A percentile compares a stretch with the other conserved stretches of the same genome.
Evolutionary conservation across 2,797 vertebrate genomes (phyloP).

Genomic region (Lepidocolaptes lacrymiger): DNA sequence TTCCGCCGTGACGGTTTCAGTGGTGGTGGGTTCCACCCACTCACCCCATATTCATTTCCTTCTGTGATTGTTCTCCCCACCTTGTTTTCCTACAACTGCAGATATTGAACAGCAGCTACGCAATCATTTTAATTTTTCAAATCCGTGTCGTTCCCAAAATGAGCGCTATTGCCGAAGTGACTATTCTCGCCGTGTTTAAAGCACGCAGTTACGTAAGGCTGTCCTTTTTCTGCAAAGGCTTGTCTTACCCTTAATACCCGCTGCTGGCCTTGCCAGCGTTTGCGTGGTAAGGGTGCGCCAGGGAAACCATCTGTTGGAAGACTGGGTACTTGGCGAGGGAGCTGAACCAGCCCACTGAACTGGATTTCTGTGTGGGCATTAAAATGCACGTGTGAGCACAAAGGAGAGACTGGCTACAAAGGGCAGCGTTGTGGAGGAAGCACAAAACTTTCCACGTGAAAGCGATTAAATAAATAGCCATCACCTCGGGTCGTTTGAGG

Average conservation of each 20-base stretch:
- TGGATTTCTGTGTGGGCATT: not conserved
- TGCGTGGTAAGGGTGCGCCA: not conserved
- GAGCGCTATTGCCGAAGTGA: not conserved
- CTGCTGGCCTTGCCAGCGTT: not conserved
- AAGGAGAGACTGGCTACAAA: not conserved
- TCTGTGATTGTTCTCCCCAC: not conserved
- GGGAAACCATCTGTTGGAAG: not conserved
- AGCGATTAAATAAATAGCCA: not conserved
- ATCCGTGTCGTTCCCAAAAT: not conserved
- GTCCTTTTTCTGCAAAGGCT: not conserved
- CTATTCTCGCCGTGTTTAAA: not conserved
- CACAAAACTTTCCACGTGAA: not conserved
- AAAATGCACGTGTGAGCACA: not conserved
- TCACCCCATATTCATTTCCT: fast-evolving
- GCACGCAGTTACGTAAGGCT: not conserved
- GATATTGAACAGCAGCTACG: not conserved
- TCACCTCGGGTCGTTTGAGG: not conserved
- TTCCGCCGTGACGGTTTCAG: not conserved
- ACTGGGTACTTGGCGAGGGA: not conserved
- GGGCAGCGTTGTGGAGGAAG: not conserved
- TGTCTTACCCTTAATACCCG: not conserved
- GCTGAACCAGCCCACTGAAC: not conserved
- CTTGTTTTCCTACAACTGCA: not conserved
- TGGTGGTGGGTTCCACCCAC: not conserved
- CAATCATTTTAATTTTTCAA: not conserved